phyloP scores from a whole-genome alignment of 2,888 invertebrate genomes.

The Hecatera dysodea region DNA sequence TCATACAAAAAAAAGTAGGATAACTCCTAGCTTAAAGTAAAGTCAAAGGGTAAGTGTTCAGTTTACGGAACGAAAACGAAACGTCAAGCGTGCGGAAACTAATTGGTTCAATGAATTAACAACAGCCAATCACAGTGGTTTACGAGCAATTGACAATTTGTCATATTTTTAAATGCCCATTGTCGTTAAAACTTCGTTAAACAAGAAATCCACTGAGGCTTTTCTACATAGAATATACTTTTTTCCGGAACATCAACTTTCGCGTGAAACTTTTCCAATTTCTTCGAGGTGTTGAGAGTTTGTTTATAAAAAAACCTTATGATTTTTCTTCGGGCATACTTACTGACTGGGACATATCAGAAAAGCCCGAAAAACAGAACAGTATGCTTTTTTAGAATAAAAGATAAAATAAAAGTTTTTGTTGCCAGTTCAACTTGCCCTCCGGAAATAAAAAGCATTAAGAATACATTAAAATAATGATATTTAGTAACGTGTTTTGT shows the following conservation, averaged over 20 bases:
- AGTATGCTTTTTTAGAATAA: not conserved
- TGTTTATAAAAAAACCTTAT: not conserved
- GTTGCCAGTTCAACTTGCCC: not conserved
- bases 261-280: slow-evolving; percentile 7
- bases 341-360: not conserved
- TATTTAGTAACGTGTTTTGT: slow-evolving; percentile 14
- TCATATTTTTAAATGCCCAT: not conserved
- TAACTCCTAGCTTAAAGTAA: not conserved
- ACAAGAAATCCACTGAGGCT: not conserved
- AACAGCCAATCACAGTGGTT: not conserved
- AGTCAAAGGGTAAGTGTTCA: no score
- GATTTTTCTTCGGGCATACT: not conserved
- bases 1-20: not conserved
- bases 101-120: not conserved
- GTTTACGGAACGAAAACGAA: no score
- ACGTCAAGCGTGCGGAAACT: not conserved
- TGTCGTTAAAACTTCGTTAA: slow-evolving; percentile 9
- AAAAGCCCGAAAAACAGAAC: no score
- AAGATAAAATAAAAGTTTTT: slow-evolving; percentile 17
- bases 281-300: not conserved
- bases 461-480: slow-evolving; percentile 42
- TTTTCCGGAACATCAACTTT: not conserved
- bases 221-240: not conserved
- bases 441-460: slow-evolving; percentile 32
- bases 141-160: not conserved